Evolutionary conservation across 2,888 invertebrate species (phyloP).

Genomic region (Rhynchonema sp.): DNA sequence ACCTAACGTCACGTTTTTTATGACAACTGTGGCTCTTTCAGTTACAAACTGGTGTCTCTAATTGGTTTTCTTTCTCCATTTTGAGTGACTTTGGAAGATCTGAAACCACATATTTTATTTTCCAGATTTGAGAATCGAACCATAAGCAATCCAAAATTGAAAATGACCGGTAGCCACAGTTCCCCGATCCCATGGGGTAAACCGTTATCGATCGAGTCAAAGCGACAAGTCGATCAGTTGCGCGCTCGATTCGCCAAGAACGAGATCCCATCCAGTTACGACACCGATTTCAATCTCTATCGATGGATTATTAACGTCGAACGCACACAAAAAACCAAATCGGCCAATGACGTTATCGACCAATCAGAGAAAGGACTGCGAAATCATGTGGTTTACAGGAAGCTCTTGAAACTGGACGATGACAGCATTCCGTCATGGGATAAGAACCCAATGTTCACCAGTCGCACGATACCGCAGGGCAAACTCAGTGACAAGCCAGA

Average conservation of each 20-base stretch:
- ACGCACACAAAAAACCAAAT: constrained; percentile 12
- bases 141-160: no score
- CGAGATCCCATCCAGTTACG: constrained; percentile 13
- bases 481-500: constrained; percentile 13
- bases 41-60: no score
- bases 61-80: no score
- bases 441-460: constrained; percentile 20
- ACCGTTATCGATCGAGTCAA: not conserved
- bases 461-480: constrained; percentile 20
- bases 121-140: no score
- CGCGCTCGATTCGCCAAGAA: not conserved
- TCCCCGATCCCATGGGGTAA: not conserved
- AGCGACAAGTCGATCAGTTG: not conserved
- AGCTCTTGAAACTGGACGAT: constrained; percentile 2
- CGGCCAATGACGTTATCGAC: constrained; percentile 19
- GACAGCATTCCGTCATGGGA: constrained; percentile 15
- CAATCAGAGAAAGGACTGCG: constrained; percentile 19
- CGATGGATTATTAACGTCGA: constrained; percentile 23
- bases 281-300: constrained; percentile 26
- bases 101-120: no score
- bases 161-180: no score
- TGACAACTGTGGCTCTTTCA: no score
- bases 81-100: no score
- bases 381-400: constrained; percentile 17
- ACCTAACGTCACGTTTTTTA: no score